Evolutionary conservation across 2,888 invertebrate species (phyloP).

Genomic region (Hypsopygia costalis): DNA sequence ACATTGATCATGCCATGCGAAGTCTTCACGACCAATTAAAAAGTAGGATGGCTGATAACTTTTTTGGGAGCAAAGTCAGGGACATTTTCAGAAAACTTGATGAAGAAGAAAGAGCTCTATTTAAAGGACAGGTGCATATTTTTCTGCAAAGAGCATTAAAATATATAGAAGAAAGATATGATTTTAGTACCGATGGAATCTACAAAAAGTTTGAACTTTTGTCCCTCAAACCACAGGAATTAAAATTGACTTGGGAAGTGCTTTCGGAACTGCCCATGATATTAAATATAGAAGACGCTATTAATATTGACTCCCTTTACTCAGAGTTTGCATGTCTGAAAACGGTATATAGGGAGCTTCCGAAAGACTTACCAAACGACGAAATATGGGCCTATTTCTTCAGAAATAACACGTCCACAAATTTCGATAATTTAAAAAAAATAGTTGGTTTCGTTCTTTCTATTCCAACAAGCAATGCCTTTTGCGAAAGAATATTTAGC

Average conservation of each 20-base stretch:
- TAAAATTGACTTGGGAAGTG: slow-evolving; percentile 8
- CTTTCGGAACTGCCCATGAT: slow-evolving; percentile 6
- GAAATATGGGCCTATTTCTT: slow-evolving; percentile 9
- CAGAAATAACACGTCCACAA: background rate
- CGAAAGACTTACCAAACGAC: background rate
- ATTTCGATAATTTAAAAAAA: slow-evolving; percentile 1
- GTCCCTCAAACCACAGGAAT: slow-evolving; percentile 6
- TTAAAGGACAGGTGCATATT: slow-evolving; percentile 1
- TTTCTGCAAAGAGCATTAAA: slow-evolving; percentile 5
- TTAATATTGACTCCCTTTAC: slow-evolving; percentile 5
- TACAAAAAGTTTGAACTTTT: slow-evolving; percentile 11
- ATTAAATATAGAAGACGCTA: slow-evolving; percentile 4
- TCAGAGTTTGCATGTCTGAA: slow-evolving; percentile 10
- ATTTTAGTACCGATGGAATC: slow-evolving; percentile 7
- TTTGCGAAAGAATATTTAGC: slow-evolving; percentile 12
- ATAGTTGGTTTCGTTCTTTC: slow-evolving; percentile 8
- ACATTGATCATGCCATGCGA: slow-evolving; percentile 5
- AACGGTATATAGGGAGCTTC: slow-evolving; percentile 2
- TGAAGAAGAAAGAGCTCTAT: slow-evolving; percentile 1
- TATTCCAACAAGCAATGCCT: slow-evolving; percentile 13
- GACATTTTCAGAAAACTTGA: slow-evolving; percentile 2
- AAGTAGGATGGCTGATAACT: slow-evolving; percentile 5
- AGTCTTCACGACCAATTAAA: slow-evolving; percentile 6
- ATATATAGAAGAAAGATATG: slow-evolving; percentile 7
- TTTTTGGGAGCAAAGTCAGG: slow-evolving; percentile 9